Evolutionary conservation across 2,797 vertebrate genomes (phyloP).

Genomic region (Cuniculus paca): DNA sequence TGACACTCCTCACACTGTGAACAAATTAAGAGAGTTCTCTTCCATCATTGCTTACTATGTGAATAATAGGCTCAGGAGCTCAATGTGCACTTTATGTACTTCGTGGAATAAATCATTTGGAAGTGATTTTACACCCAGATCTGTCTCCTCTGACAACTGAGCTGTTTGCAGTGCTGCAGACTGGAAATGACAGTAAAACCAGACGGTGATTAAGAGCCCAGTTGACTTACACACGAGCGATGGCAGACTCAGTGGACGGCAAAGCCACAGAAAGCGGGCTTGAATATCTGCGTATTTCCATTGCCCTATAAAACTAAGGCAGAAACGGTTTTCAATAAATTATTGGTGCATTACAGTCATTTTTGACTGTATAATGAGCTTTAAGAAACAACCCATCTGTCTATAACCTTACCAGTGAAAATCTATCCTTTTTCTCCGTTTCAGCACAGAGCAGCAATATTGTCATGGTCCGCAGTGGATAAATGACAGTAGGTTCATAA

Average conservation of each 20-base stretch:
- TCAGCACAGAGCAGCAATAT: conserved; percentile 54
- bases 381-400: background rate
- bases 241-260: conserved; percentile 1
- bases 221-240: conserved; percentile 45
- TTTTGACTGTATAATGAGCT: conserved; percentile 34
- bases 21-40: conserved; percentile 71
- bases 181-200: conserved; percentile 83
- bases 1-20: conserved; percentile 48
- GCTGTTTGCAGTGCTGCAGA: conserved; percentile 76
- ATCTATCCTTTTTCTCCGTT: background rate
- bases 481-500: background rate
- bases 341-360: background rate
- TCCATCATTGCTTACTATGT: conserved; percentile 50
- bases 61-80: conserved; percentile 41
- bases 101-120: conserved; percentile 79
- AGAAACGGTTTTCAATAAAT: conserved; percentile 23
- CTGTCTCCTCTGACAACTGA: conserved; percentile 81
- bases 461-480: background rate
- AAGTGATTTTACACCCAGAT: conserved; percentile 76
- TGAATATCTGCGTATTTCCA: conserved; percentile 12
- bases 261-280: background rate
- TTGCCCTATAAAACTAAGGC: background rate
- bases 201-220: conserved; percentile 75
- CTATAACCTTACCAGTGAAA: background rate
- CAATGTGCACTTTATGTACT: conserved; percentile 65